These are phyloP conservation scores for Gyps fulvus DNA, from an alignment of 2,113 vertebrate species.

Conservation along the genomic window DNA sequence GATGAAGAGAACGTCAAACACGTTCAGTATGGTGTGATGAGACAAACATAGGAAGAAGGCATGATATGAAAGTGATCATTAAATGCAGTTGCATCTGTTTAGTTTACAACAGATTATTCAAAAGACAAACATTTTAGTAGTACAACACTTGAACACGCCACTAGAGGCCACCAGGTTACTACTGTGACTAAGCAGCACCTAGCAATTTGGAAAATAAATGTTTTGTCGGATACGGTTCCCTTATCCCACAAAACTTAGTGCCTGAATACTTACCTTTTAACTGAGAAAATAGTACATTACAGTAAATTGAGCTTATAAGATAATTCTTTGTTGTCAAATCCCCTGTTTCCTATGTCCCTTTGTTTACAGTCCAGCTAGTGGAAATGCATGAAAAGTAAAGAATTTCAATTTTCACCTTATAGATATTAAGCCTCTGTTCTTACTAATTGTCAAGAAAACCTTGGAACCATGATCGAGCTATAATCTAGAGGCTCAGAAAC, in stretches of 20 bases:
- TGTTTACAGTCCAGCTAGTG: not conserved
- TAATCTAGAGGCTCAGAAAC: not conserved
- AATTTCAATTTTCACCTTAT: not conserved
- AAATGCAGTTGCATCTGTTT: not conserved
- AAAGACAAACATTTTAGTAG: not conserved
- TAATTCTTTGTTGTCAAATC: not conserved
- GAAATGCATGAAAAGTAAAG: not conserved
- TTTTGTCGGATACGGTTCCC: not conserved
- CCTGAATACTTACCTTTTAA: not conserved
- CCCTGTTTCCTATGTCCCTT: not conserved
- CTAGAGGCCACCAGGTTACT: constrained; percentile 48
- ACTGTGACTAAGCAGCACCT: not conserved
- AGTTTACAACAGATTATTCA: not conserved
- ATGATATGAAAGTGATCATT: not conserved
- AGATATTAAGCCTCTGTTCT: not conserved
- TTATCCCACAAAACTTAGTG: not conserved
- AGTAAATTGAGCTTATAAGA: not conserved
- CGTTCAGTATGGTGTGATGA: not conserved
- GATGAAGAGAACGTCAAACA: not conserved
- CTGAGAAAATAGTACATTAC: not conserved
- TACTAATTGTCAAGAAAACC: not conserved
- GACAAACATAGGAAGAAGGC: not conserved
- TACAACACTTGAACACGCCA: not conserved
- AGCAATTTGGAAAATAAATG: not conserved
- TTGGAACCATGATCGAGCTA: not conserved